A percentile compares a stretch with the other conserved stretches of the same genome.
phyloP scores from a whole-genome alignment of 2,113 vertebrate species.

The Globicephala melas region DNA sequence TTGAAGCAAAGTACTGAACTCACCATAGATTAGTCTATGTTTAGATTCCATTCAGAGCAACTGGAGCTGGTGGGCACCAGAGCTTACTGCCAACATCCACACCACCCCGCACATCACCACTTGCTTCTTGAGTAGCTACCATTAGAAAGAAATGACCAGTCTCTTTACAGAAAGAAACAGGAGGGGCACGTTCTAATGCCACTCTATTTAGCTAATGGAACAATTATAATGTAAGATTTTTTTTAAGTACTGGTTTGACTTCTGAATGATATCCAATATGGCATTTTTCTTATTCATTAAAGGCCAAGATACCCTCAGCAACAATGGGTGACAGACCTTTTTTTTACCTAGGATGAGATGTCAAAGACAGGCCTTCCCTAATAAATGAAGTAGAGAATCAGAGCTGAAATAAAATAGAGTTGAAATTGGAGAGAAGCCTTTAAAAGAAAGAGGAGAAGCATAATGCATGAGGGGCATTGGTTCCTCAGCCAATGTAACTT shows the following conservation, averaged over 20 bases:
- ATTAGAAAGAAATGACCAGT: background rate
- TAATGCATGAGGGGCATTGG: background rate
- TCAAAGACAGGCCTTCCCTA: background rate
- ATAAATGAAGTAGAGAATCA: background rate
- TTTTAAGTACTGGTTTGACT: background rate
- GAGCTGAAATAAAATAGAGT: background rate
- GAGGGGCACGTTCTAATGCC: background rate
- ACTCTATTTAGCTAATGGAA: background rate
- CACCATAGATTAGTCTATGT: accelerated
- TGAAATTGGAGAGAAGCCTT: background rate
- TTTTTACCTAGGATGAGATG: background rate
- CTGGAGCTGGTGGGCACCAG: no score
- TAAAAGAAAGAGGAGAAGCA: background rate
- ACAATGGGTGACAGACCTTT: background rate
- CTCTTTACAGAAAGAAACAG: background rate
- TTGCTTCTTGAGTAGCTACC: background rate
- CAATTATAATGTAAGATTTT: background rate
- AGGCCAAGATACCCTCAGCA: background rate
- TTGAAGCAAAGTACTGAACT: background rate
- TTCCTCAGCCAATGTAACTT: background rate
- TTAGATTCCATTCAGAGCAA: background rate
- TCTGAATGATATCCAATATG: background rate
- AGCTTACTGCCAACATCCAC: background rate
- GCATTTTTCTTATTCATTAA: background rate
- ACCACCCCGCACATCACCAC: accelerated